phyloP scores from a whole-genome alignment of 2,113 vertebrate species.

The Leptocoma aspasia region DNA sequence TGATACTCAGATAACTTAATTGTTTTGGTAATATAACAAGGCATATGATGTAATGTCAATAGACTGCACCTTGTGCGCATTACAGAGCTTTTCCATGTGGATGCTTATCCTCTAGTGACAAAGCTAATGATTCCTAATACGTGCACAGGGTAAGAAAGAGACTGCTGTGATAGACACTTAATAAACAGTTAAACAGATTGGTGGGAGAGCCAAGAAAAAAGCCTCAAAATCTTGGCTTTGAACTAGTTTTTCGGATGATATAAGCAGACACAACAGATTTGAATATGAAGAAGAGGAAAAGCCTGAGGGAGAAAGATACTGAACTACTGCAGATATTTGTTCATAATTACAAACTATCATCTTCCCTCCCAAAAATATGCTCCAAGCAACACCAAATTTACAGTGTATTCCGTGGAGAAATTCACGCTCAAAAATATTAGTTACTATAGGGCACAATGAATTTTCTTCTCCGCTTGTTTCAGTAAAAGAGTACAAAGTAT shows the following conservation, averaged over 20 bases:
- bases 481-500: background rate
- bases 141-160: background rate
- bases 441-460: background rate
- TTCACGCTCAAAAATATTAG: background rate
- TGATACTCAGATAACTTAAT: conserved; percentile 53
- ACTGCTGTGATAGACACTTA: conserved; percentile 29
- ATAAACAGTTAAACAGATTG: conserved; percentile 49
- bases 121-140: conserved; percentile 37
- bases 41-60: conserved; percentile 52
- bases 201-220: background rate
- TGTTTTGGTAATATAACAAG: conserved; percentile 59
- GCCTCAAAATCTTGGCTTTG: background rate
- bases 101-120: conserved; percentile 13
- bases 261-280: background rate
- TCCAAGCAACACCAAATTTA: background rate
- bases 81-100: conserved; percentile 27
- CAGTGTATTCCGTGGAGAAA: background rate
- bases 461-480: background rate
- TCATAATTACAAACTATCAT: background rate
- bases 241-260: background rate
- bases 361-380: background rate
- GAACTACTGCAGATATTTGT: background rate
- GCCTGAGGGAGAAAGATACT: background rate
- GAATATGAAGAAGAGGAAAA: background rate
- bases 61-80: conserved; percentile 35